Conservation (phyloP, 2,797 vertebrate species). For the Myotis pilosus region DNA sequence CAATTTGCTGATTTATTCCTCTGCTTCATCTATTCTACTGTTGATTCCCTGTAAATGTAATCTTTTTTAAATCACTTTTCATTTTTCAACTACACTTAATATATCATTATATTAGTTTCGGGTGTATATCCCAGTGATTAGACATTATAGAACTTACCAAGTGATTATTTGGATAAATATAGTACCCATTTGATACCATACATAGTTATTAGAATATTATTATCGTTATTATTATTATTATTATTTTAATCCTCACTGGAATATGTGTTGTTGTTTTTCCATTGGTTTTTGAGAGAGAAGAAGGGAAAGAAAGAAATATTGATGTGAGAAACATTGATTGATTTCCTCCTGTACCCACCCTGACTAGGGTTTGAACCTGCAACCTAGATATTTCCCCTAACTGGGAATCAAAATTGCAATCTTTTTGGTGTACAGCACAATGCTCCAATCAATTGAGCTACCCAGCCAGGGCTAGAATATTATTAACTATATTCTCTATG, state of each 20-base stretch:
- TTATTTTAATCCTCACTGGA: not conserved
- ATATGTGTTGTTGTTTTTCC: not conserved
- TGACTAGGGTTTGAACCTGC: not conserved
- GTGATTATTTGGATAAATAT: not conserved
- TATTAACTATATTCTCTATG: not conserved
- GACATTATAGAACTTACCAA: not conserved
- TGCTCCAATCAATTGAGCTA: not conserved
- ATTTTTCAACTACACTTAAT: not conserved
- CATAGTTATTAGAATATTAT: not conserved
- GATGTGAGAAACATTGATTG: not conserved
- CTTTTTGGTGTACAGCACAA: not conserved
- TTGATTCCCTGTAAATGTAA: not conserved
- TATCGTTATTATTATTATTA: not conserved
- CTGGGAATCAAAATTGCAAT: not conserved
- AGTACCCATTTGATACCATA: not conserved
- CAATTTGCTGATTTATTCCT: not conserved
- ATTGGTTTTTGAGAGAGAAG: not conserved
- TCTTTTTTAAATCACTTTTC: not conserved
- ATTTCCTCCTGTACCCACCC: not conserved
- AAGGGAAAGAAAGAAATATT: not conserved
- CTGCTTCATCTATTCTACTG: not conserved
- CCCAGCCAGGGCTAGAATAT: not conserved
- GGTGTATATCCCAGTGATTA: not conserved
- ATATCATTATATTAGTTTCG: not conserved
- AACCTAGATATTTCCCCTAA: not conserved